Conservation (phyloP, 37 sponge, comb jelly and placozoan species). For the Tethya wilhelma region DNA sequence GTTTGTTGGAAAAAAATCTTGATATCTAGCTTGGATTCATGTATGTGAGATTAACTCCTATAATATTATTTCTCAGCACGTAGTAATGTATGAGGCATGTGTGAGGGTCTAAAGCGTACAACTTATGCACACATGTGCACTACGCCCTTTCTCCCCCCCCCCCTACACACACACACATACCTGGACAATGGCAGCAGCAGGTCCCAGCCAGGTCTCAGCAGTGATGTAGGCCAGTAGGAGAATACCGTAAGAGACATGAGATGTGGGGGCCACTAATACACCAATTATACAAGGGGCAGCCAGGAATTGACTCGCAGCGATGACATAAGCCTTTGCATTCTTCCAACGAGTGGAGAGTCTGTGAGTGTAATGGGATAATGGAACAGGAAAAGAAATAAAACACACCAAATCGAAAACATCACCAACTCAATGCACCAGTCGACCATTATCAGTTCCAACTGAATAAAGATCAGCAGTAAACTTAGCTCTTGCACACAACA, state of each 20-base stretch:
- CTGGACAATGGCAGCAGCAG: conserved; percentile 87
- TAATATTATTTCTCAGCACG: not conserved
- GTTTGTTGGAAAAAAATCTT: no score
- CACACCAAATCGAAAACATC: no score
- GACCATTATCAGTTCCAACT: no score
- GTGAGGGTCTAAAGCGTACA: no score
- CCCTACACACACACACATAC: conserved; percentile 43
- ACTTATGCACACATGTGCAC: not conserved
- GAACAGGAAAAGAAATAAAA: no score
- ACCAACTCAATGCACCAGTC: no score
- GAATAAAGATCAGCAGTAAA: no score
- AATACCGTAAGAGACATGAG: conserved; percentile 77
- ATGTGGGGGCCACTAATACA: conserved; percentile 67
- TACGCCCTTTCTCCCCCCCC: not conserved
- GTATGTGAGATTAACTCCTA: not conserved
- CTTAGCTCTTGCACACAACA: no score
- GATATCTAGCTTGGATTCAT: no score
- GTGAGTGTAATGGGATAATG: not conserved
- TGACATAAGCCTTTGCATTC: conserved; percentile 61
- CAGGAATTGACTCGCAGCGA: conserved; percentile 59
- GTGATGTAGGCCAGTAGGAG: conserved; percentile 84
- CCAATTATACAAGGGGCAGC: conserved; percentile 77
- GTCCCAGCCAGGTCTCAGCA: conserved; percentile 93
- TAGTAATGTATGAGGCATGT: no score
- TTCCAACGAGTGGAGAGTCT: conserved; percentile 57